Evolutionary conservation across 1,140 invertebrate genomes (phyloP), one percentile per base, ranked within the genome.

Genomic region (Drosophila asahinai): DNA sequence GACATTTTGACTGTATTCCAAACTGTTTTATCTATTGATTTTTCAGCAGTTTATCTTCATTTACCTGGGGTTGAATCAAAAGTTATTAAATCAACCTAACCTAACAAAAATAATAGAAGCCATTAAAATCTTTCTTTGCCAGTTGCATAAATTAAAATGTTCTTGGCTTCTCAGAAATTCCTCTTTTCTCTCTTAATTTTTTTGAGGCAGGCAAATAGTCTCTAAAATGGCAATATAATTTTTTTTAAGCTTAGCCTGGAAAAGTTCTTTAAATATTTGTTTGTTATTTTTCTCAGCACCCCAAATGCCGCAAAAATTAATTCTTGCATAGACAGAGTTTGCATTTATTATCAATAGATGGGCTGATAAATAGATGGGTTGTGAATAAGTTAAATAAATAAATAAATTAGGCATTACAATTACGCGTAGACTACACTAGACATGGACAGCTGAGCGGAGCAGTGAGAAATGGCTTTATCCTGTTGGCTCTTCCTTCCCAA

Each of bases 301-400:
- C 14, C 15, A 5, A 38, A 9, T 11, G 33, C 33, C 33, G 14
- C 1, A n/a, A 17, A 42, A 6, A 4, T 9, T n/a, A 17, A 14
- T 27, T 36, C 9, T 30, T 67, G 43, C 27, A 76, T 63, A 81
- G 78, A 40, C 59, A 57, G 33, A 75, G 47, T 42, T 52, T 52
- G 72, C 64, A 61, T 55, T 73, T 86, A 77, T 86, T 87, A 57
- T 80, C 17, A 55, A 67, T 78, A 72, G 54, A 42, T 62, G 25
- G 70, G 58, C 7, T 47, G 42, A 75, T 75, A 75, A 57, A 75
- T 75, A 74, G 49, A 55, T 42, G 51, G 55, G 40, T 6, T 6
- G 36, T 62, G 25, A 80, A 68, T 52, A 81, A 90, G 89, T 77
- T 79, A 90, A 77, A 80, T 91, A 89, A 90, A 90, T 89, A 81